Conservation (phyloP, 2,888 invertebrate genomes). For the Caenorhabditis japonica region DNA sequence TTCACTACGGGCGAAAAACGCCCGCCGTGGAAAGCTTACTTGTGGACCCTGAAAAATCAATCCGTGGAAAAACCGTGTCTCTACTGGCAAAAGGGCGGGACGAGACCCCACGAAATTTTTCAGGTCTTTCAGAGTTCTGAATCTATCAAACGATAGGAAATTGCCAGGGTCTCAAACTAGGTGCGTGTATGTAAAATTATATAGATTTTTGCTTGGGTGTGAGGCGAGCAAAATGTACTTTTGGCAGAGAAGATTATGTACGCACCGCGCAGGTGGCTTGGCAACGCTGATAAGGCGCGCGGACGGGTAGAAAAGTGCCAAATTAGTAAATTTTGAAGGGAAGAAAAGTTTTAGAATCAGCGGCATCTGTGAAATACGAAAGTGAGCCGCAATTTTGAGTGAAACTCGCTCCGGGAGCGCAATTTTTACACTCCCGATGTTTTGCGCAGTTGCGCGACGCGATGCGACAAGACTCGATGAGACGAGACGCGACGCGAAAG, state of each 20-base stretch:
- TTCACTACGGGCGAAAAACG: no score
- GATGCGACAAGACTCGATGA: slow-evolving; percentile 13
- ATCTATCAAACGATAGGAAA: no score
- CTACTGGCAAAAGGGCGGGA: neutral
- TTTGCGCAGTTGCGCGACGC: slow-evolving; percentile 40
- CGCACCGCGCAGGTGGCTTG: neutral
- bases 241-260: no score
- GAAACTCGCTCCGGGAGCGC: neutral
- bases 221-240: neutral
- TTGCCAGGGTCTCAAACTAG: no score
- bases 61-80: slow-evolving; percentile 4
- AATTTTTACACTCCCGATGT: slow-evolving; percentile 28
- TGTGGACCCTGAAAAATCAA: no score
- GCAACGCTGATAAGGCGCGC: neutral
- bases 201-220: slow-evolving; percentile 1
- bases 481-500: no score
- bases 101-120: neutral
- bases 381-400: no score
- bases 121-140: no score
- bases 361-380: no score
- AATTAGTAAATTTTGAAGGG: slow-evolving; percentile 3
- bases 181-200: slow-evolving; percentile 13
- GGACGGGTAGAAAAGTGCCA: neutral
- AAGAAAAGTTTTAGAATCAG: slow-evolving; percentile 4
- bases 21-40: no score